Percentiles rank a stretch among this genome's conserved stretches.
phyloP scores from a whole-genome alignment of 2,113 vertebrate genomes.

The Gila orcuttii region DNA sequence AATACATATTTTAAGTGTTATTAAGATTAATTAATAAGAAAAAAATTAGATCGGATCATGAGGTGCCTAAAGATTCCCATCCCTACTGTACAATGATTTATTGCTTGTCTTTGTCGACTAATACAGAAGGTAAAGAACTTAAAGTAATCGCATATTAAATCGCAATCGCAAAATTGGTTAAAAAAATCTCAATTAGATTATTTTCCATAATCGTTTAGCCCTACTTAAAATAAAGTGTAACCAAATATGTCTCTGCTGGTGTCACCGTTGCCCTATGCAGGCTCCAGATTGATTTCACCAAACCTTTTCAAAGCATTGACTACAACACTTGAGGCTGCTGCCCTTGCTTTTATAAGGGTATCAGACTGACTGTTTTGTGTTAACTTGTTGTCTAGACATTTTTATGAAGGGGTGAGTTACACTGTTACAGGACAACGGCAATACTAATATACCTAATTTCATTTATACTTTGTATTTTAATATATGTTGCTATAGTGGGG shows the following conservation, averaged over 20 bases:
- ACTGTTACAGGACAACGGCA: background rate
- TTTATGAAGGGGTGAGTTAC: background rate
- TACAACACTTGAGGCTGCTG: background rate
- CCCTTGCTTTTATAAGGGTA: background rate
- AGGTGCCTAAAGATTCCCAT: no score
- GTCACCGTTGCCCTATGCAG: background rate
- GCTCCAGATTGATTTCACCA: background rate
- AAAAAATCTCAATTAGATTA: no score
- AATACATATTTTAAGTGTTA: no score
- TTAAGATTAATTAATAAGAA: no score
- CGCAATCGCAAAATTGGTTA: no score
- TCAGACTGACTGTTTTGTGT: background rate
- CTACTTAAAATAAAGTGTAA: no score
- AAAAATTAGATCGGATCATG: no score
- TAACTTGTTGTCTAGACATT: background rate
- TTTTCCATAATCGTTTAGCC: no score
- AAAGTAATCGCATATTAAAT: no score
- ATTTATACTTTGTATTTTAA: background rate
- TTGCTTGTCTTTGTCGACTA: no score
- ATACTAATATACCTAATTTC: background rate
- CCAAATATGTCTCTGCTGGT: background rate
- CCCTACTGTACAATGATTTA: no score
- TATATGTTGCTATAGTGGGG: background rate
- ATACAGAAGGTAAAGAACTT: no score
- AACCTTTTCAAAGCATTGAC: background rate